Evolutionary conservation across 2,797 vertebrate genomes (phyloP), one percentile per base, ranked within the genome.

Genomic region (Sebastes matsubarae): DNA sequence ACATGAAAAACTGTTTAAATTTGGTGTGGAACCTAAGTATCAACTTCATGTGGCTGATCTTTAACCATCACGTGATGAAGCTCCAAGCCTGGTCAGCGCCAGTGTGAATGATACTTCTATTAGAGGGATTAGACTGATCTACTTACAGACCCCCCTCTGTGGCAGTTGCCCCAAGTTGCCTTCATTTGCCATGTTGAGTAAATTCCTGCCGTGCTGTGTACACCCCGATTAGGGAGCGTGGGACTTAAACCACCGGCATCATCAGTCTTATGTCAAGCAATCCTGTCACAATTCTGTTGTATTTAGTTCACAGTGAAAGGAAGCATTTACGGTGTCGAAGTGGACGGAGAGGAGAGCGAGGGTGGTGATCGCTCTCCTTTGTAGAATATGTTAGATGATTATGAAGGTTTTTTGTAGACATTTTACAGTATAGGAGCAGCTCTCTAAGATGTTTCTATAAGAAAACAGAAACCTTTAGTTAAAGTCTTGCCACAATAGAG

Each of bases 61-160:
- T 81, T 65, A 82, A 83, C 83, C 77, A 52, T 72, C 69, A 84
- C 65, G 65, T 87, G 64, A 27, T 80, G 58, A 85, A 80, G 77
- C 90, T 88, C 58, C 87, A 80, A 79, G 80, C 77, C 81, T 84
- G 87, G 92, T 85, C 87, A 91, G 83, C 79, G 84, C 82, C 83
- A 80, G 93, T 92, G 92, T 93, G 91, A 94, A 91, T 93, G 93
- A 95, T 95, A 92, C 93, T 95, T 94, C 94, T 94, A 95, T 94
- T 94, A 94, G 93, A 83, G 90, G 93, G 94, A 95, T 95, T 95
- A 95, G 87, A 76, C 88, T 94, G 93, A 95, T 94, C 94, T 94
- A 90, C 94, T 95, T 95, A 94, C 88, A 92, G 94, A 92, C 92
- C 93, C 92, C 94, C 94, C 89, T 89, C 92, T 88, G 94, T 75